A percentile compares a stretch with the other conserved stretches of the same genome.
Conservation (phyloP, 2,888 invertebrate genomes). For the Meganola albula region DNA sequence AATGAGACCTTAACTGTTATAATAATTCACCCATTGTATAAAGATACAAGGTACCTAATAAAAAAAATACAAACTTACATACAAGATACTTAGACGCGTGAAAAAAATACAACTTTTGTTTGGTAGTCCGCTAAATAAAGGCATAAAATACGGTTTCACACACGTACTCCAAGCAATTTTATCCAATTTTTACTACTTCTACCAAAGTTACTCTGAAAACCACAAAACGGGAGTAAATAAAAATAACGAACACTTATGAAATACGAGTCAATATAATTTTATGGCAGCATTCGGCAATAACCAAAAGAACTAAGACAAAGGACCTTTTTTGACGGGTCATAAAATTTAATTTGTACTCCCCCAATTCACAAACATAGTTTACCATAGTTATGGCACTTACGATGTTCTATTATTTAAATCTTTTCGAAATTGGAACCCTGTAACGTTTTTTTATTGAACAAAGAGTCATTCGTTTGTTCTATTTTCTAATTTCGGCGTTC, state of each 20-base stretch:
- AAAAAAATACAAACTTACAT: no score
- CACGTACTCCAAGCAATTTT: no score
- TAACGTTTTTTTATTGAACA: conserved; percentile 48
- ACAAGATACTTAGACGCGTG: no score
- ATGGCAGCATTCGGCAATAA: conserved; percentile 25
- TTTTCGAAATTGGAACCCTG: conserved; percentile 27
- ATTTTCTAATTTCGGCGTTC: conserved; percentile 54
- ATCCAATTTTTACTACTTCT: no score
- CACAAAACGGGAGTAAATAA: conserved; percentile 11
- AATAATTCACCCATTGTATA: no score
- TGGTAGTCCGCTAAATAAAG: no score
- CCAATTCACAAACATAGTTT: conserved; percentile 26
- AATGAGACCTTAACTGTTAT: no score
- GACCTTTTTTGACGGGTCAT: conserved; percentile 34
- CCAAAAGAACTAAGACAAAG: conserved; percentile 39
- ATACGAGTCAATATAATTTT: conserved; percentile 27
- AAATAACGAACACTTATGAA: conserved; percentile 16
- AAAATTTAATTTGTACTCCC: conserved; percentile 41
- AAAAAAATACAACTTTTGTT: no score
- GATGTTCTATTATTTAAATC: conserved; percentile 25
- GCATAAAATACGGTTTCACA: no score
- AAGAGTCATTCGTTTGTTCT: conserved; percentile 49
- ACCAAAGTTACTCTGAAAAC: conserved; percentile 8
- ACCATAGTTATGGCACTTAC: conserved; percentile 14
- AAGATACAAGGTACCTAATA: no score